Evolutionary conservation across 2,797 vertebrate genomes (phyloP).

Genomic region (Scomberomorus guttatus): DNA sequence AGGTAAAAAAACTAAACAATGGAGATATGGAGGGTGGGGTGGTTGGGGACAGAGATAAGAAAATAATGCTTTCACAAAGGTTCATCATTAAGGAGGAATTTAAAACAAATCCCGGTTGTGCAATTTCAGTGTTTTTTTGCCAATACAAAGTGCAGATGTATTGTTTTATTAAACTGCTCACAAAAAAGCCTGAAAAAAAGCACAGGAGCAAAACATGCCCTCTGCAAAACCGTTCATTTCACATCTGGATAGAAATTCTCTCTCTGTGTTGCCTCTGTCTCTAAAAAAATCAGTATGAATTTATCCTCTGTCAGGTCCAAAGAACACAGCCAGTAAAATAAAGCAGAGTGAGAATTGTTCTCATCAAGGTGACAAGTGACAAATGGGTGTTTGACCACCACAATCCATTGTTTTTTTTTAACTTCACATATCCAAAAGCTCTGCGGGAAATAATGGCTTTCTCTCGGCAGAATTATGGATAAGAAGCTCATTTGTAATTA

Average conservation of each 20-base stretch:
- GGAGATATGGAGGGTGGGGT: neutral
- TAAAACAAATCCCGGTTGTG: neutral
- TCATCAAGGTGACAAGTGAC: slow-evolving; percentile 59
- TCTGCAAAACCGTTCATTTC: slow-evolving; percentile 11
- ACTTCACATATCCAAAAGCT: slow-evolving; percentile 47
- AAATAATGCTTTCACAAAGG: slow-evolving; percentile 18
- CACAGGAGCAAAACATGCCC: neutral
- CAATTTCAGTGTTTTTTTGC: neutral
- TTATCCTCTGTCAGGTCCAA: slow-evolving; percentile 6
- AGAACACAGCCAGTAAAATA: slow-evolving; percentile 19
- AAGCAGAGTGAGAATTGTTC: slow-evolving; percentile 38
- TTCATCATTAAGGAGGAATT: neutral
- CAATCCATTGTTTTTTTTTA: slow-evolving; percentile 15
- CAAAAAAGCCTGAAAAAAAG: neutral
- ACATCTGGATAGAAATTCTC: slow-evolving; percentile 23
- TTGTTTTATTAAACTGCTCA: slow-evolving; percentile 14
- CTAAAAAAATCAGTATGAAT: slow-evolving; percentile 15
- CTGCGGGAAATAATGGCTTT: slow-evolving; percentile 46
- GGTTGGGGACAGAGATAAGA: slow-evolving; percentile 11
- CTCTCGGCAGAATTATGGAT: slow-evolving; percentile 30
- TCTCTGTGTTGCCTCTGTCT: neutral
- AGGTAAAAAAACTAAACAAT: slow-evolving; percentile 36
- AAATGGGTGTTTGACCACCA: slow-evolving; percentile 39
- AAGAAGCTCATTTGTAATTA: slow-evolving; percentile 63
- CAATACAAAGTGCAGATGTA: neutral